These are phyloP conservation scores for Tupaia chinensis DNA, from an alignment of 2,113 vertebrate species.

Conservation along the genomic window DNA sequence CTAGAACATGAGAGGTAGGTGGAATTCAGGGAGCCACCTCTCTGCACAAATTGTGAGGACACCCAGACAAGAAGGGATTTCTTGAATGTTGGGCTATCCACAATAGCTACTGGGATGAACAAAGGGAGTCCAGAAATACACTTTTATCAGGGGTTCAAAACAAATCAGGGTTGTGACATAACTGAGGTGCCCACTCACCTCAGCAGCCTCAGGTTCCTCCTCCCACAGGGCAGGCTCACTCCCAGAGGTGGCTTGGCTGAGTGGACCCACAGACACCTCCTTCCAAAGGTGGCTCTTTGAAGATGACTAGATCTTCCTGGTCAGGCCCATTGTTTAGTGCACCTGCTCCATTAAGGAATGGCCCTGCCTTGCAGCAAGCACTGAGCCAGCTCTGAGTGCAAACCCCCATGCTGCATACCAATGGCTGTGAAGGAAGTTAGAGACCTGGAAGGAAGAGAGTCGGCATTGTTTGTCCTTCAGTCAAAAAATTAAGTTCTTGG, in stretches of 20 bases:
- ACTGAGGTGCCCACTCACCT: not conserved
- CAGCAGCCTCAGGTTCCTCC: not conserved
- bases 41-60: not conserved
- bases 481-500: not conserved
- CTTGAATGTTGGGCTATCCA: not conserved
- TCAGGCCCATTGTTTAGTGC: rapidly evolving
- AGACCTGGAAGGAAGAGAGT: not conserved
- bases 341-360: not conserved
- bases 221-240: not conserved
- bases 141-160: not conserved
- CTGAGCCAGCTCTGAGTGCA: not conserved
- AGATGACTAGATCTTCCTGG: not conserved
- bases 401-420: rapidly evolving
- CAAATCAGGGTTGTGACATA: not conserved
- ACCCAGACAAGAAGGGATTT: not conserved
- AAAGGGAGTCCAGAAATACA: not conserved
- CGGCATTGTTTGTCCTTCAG: too few species aligned
- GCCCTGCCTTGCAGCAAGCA: rapidly evolving
- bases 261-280: not conserved
- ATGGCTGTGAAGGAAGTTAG: not conserved
- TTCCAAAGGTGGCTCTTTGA: not conserved
- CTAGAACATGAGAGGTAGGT: not conserved
- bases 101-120: too few species aligned
- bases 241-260: not conserved
- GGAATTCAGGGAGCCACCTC: not conserved